Conservation (phyloP, 2,113 vertebrate species). For the Vulpes lagopus region DNA sequence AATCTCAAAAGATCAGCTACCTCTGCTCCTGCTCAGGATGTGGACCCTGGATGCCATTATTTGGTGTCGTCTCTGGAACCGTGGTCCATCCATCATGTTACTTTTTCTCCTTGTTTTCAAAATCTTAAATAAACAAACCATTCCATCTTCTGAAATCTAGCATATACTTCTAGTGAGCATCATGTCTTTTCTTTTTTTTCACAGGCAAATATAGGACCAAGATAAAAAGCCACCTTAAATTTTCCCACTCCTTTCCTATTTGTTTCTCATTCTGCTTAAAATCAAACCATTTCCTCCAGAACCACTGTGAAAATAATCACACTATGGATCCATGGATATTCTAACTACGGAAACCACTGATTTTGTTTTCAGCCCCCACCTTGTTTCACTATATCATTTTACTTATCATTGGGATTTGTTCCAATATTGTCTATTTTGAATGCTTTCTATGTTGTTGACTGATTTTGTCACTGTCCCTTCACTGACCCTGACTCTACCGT, state of each 20-base stretch:
- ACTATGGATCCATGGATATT: neutral
- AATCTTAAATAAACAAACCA: neutral
- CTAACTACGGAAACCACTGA: neutral
- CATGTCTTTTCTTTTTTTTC: neutral
- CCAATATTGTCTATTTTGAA: neutral
- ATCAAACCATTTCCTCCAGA: neutral
- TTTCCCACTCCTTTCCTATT: neutral
- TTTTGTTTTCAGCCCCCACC: neutral
- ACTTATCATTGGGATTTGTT: neutral
- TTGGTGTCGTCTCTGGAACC: neutral
- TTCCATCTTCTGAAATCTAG: neutral
- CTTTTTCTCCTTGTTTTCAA: neutral
- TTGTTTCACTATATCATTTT: neutral
- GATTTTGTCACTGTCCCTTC: neutral
- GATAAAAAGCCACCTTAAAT: neutral
- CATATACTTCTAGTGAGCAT: neutral
- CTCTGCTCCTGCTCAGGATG: neutral
- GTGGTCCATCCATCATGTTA: neutral
- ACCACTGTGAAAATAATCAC: neutral
- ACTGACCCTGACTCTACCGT: neutral
- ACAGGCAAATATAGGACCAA: neutral
- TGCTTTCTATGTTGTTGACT: accelerated
- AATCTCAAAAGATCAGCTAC: neutral
- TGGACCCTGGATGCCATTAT: too few relatives aligned
- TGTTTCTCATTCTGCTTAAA: neutral